Evolutionary conservation across 2,888 invertebrate genomes (phyloP).

Genomic region (Pelosia muscerda): DNA sequence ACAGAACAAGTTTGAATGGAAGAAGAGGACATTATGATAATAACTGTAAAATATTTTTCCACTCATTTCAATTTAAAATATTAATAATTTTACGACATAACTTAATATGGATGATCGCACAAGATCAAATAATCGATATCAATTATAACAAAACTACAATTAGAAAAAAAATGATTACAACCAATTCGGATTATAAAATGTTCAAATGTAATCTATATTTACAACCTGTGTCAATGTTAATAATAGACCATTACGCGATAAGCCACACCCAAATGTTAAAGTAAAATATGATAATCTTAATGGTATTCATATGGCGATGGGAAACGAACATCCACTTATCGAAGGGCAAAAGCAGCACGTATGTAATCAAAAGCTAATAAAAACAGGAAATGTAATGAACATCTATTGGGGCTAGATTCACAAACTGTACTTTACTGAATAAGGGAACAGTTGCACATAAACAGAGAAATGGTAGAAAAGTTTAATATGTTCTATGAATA

Average conservation of each 20-base stretch:
- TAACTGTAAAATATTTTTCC: too few species aligned
- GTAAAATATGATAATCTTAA: slow-evolving; percentile 3
- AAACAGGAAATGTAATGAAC: not conserved
- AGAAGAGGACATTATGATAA: too few species aligned
- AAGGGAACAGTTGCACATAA: not conserved
- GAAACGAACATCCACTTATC: not conserved
- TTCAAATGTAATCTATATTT: not conserved
- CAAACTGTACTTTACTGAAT: not conserved
- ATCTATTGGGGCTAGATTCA: not conserved
- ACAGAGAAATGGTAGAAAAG: not conserved
- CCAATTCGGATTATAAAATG: not conserved
- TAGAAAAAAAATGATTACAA: not conserved
- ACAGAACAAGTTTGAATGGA: too few species aligned
- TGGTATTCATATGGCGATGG: not conserved
- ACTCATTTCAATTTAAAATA: too few species aligned
- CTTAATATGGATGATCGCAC: too few species aligned
- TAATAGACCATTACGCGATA: not conserved
- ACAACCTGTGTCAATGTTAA: slow-evolving; percentile 1
- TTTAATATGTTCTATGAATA: not conserved
- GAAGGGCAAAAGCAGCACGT: not conserved
- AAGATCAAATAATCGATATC: not conserved
- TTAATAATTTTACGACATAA: too few species aligned
- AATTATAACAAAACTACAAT: not conserved
- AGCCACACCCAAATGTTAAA: not conserved
- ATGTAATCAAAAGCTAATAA: slow-evolving; percentile 4